Evolutionary conservation across 2,888 invertebrate genomes (phyloP), one percentile per base, ranked within the genome.

Genomic region (Amaurobius ferox): DNA sequence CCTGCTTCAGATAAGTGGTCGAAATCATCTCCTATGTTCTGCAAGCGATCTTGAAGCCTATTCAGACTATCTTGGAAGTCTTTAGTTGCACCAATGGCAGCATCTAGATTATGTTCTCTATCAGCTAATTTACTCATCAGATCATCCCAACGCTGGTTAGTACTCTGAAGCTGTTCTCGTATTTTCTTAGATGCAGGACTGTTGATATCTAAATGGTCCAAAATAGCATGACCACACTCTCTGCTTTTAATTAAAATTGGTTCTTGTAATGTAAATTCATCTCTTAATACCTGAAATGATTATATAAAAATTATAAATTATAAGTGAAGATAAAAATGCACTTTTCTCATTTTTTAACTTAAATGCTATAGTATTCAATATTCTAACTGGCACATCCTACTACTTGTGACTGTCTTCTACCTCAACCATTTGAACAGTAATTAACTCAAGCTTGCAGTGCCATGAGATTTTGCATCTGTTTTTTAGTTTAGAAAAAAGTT

Each of bases 221-320:
- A 92, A 0, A 97, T 94, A 19, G 94, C 94, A 66, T 95, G 94
- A 0, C 96, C 96, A 39, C 96, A 94, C 89, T 95, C 95, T 89
- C 96, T 94, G 88, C 98, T 93, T 90, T 97, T 96, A 86, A 95
- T 94, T 87, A 98, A 92, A 89, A 97, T 96, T 0, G 97, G 97
- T 90, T 98, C 96, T 91, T 98, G 98, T 0, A 95, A 95, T 86
- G 96, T 94, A 93, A 98, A 96, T 92, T 99, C 98, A 91, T 98
- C 98, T 87, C 98, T 94, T 68, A 99, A 93, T 0, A 98, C 97
- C 93, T 97, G 95, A 1, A 96, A 55, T 16, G 16, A 11, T 35
- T 9, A 35, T 7, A 9, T 7, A 35, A 35, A 35, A 35, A 35
- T 5, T 35, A 35, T 9, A 35, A 35, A 35, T 35, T 35, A 35